Base-by-base conservation (phyloP, 2,797 vertebrate species). In the Rhinophrynus dorsalis region DNA sequence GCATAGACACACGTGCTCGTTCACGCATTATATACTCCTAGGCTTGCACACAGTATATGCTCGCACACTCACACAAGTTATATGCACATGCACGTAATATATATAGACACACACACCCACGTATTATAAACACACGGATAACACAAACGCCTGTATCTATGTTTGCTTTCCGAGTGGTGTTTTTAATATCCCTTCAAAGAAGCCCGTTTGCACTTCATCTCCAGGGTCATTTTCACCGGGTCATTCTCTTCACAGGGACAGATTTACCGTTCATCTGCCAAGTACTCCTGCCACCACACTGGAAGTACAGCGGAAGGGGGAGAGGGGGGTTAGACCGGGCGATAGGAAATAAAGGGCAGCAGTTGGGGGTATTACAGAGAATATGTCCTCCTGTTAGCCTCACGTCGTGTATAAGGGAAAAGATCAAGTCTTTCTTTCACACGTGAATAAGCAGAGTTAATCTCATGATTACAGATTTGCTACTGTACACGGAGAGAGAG, bases 361-460 rank as follows among this genome's bases (percentile, higher is more conserved):
- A 54, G 80, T 79, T 85, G 83, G 85, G 55, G 61, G 79, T 78
- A 24, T 84, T 76, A 65, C 20, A 74, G 70, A 81, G 84, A 83
- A 35, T 69, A 78, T 76, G 79, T 66, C 74, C 59, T 40, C 80
- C 80, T 51, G 12, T 84, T 90, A 82, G 82, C 88, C 86, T 72
- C 56, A 89, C 82, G 74, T 81, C 59, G 65, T 67, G 76, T 84
- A 79, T 77, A 85, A 88, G 87, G 61, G 85, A 77, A n/a, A 85
- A 84, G 90, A 90, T 90, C 88, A 90, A 90, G 84, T 85, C 89
- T 85, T 85, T 82, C 83, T 94, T 94, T 94, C 89, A 92, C 87
- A 90, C 84, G 75, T 82, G 85, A 90, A 85, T 84, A 82, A 85
- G 69, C 86, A 76, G 77, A 84, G 77, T 90, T 92, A 89, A 91